Percentiles rank a stretch among this genome's conserved stretches.
Conservation (phyloP, 2,888 invertebrate species). For the Leptinotarsa tumamoca region DNA sequence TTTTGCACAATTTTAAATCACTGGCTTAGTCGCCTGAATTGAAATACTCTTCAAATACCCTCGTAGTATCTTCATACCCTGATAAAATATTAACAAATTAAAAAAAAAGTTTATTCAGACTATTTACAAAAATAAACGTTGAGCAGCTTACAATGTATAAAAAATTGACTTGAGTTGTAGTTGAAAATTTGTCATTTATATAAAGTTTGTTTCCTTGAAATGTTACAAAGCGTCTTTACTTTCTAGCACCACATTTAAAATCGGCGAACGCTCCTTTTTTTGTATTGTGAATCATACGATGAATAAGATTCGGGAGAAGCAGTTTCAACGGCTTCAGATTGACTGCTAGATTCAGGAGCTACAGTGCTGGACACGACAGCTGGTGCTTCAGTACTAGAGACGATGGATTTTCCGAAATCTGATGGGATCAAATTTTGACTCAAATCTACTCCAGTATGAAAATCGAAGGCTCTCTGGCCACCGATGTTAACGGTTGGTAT, state of each 20-base stretch:
- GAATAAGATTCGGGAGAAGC: constrained; percentile 21
- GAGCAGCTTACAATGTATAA: constrained; percentile 4
- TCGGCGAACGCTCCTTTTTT: not conserved
- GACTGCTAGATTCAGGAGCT: constrained; percentile 11
- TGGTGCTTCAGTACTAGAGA: constrained; percentile 18
- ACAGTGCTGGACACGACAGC: constrained; percentile 23
- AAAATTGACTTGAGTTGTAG: not conserved
- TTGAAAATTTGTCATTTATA: not conserved
- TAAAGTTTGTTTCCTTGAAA: not conserved
- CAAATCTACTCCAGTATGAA: not conserved
- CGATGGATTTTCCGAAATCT: not conserved
- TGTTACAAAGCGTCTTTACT: not conserved
- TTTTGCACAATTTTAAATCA: no score
- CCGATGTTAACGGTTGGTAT: not conserved
- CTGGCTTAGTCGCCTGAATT: no score
- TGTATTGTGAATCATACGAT: not conserved
- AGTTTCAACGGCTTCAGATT: constrained; percentile 1
- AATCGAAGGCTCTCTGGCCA: constrained; percentile 16
- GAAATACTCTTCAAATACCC: no score
- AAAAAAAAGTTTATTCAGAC: constrained; percentile 6
- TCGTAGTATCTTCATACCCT: not conserved
- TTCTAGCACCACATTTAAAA: not conserved
- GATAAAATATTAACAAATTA: not conserved
- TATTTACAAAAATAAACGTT: constrained; percentile 11
- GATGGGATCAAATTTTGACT: constrained; percentile 14